Conservation (phyloP, 2,113 vertebrate species). For the Micromys minutus region DNA sequence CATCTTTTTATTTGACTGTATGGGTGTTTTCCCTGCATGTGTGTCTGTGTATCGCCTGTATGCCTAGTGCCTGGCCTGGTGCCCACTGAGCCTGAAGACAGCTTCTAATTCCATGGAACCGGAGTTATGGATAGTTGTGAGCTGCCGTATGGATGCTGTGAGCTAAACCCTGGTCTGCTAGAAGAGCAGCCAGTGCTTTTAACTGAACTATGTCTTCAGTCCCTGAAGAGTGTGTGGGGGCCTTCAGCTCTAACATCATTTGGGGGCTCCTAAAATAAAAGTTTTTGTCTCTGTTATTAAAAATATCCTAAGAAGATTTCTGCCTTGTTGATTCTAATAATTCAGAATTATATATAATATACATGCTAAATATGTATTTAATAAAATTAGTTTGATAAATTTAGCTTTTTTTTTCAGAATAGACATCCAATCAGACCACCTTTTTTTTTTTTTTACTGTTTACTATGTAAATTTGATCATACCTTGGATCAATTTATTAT, state of each 20-base stretch:
- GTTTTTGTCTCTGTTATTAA: background rate
- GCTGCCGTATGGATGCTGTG: background rate
- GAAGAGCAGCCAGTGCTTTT: background rate
- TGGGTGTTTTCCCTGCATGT: background rate
- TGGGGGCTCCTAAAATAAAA: background rate
- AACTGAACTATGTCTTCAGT: background rate
- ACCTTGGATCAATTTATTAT: constrained; percentile 18
- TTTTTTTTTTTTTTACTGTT: background rate
- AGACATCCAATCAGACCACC: background rate
- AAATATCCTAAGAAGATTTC: background rate
- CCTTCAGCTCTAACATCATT: background rate
- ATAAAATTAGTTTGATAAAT: constrained; percentile 35
- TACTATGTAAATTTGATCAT: background rate
- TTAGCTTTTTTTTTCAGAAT: constrained; percentile 43
- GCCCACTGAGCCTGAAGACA: background rate
- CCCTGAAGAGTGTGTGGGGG: background rate
- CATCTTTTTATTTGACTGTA: background rate
- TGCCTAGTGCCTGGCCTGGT: background rate
- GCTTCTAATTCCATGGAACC: background rate
- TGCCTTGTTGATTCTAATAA: background rate
- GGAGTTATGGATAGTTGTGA: background rate
- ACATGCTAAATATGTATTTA: background rate
- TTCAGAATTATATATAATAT: background rate
- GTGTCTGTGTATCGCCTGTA: background rate
- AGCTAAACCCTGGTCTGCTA: background rate